phyloP scores from a whole-genome alignment of 2,113 vertebrate genomes.

The Pollachius pollachius region DNA sequence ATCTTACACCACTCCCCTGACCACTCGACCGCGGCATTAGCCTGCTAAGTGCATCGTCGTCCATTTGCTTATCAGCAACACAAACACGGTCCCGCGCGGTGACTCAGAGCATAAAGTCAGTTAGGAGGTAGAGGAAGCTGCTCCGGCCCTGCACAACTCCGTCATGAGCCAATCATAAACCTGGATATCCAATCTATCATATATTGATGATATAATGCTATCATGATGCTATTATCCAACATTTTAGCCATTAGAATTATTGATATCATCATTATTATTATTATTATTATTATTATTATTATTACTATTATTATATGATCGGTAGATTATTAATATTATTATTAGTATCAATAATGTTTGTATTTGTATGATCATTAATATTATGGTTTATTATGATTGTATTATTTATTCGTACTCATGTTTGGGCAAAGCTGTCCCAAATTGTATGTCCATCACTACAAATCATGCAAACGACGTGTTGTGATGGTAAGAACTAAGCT shows the following conservation, averaged over 20 bases:
- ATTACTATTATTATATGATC: background rate
- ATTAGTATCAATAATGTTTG: background rate
- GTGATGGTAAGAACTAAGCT: background rate
- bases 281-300: background rate
- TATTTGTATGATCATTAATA: background rate
- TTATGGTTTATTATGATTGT: background rate
- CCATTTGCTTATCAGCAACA: constrained; percentile 53
- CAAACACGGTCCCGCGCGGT: constrained; percentile 27
- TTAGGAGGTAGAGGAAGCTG: constrained; percentile 19
- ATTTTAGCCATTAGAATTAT: background rate
- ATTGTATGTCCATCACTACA: constrained; percentile 18
- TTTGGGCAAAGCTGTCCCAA: constrained; percentile 32
- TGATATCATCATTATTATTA: background rate
- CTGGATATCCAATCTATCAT: too few relatives aligned
- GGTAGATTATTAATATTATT: background rate
- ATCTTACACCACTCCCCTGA: constrained; percentile 2
- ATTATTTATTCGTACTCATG: background rate
- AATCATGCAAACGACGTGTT: background rate
- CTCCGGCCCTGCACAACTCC: background rate
- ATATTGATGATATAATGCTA: background rate
- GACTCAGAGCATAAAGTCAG: constrained; percentile 23
- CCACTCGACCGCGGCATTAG: constrained; percentile 12
- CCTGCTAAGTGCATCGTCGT: constrained; percentile 35
- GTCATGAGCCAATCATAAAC: background rate
- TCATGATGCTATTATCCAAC: background rate